Conservation (phyloP, 2,888 invertebrate genomes). For the Ferdinandea cuprea region DNA sequence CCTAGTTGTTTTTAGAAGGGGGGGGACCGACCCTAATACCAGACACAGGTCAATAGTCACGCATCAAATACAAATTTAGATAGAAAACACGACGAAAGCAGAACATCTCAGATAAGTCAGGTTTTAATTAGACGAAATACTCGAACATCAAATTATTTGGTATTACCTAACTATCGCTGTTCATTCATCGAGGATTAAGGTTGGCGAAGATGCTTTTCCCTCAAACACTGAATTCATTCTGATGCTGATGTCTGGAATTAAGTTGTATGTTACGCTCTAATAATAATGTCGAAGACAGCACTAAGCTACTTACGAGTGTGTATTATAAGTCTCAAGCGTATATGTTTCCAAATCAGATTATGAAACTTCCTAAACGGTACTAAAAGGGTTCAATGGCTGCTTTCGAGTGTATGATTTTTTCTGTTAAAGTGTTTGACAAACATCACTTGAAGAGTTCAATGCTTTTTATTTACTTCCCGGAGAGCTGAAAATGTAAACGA, state of each 20-base stretch:
- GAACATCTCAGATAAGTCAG: neutral
- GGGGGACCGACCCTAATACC: constrained; percentile 2
- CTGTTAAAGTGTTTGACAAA: constrained; percentile 61
- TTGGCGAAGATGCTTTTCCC: neutral
- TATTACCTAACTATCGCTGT: neutral
- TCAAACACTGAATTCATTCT: neutral
- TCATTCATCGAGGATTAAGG: constrained; percentile 17
- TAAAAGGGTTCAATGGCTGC: constrained; percentile 63
- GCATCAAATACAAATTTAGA: constrained; percentile 29
- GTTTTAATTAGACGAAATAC: constrained; percentile 23
- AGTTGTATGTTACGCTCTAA: constrained; percentile 10
- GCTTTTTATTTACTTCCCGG: constrained; percentile 26
- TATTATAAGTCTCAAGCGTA: constrained; percentile 7
- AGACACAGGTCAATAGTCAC: constrained; percentile 50
- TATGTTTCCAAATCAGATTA: constrained; percentile 35
- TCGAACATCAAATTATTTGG: neutral
- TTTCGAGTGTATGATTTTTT: constrained; percentile 47
- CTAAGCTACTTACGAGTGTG: constrained; percentile 36
- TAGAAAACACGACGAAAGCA: constrained; percentile 23
- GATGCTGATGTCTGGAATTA: neutral
- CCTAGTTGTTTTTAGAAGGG: neutral
- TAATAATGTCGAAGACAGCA: neutral
- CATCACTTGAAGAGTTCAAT: constrained; percentile 38
- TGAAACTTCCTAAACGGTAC: constrained; percentile 36
- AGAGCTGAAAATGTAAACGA: constrained; percentile 23